Conservation (phyloP, 2,113 vertebrate genomes). For the Eptesicus fuscus region DNA sequence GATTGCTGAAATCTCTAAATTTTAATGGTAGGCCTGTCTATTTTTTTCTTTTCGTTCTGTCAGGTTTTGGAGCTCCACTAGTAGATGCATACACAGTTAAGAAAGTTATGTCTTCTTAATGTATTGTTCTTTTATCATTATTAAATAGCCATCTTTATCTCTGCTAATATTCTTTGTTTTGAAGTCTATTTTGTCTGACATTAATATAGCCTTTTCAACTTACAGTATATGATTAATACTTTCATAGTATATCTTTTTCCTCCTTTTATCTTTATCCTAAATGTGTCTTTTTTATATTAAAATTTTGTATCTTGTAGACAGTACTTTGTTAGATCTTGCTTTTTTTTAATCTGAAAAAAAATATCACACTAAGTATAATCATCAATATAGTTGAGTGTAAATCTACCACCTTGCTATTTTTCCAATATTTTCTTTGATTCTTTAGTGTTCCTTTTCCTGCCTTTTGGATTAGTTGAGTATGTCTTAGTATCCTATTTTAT, state of each 20-base stretch:
- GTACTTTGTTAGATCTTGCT: not conserved
- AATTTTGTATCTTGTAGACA: not conserved
- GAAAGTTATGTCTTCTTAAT: not conserved
- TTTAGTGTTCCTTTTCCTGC: not conserved
- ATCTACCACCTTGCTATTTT: not conserved
- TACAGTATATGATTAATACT: not conserved
- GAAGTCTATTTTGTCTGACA: not conserved
- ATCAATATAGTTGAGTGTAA: not conserved
- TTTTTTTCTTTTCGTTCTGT: not conserved
- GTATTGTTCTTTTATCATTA: not conserved
- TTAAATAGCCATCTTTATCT: not conserved
- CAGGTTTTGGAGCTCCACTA: not conserved
- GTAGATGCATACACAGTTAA: not conserved
- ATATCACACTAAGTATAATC: not conserved
- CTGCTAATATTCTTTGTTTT: not conserved
- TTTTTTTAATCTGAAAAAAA: not conserved
- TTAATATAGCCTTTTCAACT: not conserved
- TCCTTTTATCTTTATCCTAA: conserved; percentile 24
- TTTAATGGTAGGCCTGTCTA: not conserved
- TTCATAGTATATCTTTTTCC: not conserved
- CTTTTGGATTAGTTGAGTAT: not conserved
- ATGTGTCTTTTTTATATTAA: not conserved
- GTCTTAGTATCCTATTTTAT: conserved; percentile 4
- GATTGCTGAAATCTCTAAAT: not conserved
- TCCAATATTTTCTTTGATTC: not conserved